phyloP scores from a whole-genome alignment of 53 echinoderm and acorn worm genomes.

The Antedon mediterranea region DNA sequence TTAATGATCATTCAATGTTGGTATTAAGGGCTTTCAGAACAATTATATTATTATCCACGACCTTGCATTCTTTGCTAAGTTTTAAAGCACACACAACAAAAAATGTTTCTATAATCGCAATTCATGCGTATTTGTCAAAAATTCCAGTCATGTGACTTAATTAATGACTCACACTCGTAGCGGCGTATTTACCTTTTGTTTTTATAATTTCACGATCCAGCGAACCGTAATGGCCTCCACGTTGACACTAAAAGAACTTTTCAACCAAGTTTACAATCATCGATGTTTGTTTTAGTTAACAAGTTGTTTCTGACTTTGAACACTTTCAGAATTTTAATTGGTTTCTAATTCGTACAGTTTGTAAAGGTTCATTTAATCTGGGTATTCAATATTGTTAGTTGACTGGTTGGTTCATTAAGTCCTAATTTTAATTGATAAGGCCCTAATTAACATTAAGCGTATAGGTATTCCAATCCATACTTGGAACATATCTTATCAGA shows the following conservation, averaged over 20 bases:
- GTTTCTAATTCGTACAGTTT: neutral
- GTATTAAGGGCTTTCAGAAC: neutral
- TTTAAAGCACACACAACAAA: neutral
- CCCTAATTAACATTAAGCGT: too few relatives aligned
- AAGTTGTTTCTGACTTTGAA: neutral
- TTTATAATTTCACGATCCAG: neutral
- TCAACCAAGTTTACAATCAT: neutral
- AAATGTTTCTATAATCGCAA: neutral
- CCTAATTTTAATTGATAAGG: neutral
- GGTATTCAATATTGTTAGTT: neutral
- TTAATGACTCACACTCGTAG: neutral
- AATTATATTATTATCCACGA: neutral
- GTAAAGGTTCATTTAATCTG: neutral
- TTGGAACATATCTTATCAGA: too few relatives aligned
- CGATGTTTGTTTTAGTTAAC: neutral
- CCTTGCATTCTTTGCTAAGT: neutral
- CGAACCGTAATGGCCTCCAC: neutral
- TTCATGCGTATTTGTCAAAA: neutral
- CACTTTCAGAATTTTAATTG: neutral
- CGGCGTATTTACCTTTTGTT: neutral
- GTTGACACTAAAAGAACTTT: neutral
- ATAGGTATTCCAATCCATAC: too few relatives aligned
- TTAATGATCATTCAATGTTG: too few relatives aligned
- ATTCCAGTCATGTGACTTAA: neutral
- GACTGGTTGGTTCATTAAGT: neutral